Percentiles rank a stretch among this genome's conserved stretches.
Conservation (phyloP, 2,888 invertebrate genomes). For the Griposia aprilina region DNA sequence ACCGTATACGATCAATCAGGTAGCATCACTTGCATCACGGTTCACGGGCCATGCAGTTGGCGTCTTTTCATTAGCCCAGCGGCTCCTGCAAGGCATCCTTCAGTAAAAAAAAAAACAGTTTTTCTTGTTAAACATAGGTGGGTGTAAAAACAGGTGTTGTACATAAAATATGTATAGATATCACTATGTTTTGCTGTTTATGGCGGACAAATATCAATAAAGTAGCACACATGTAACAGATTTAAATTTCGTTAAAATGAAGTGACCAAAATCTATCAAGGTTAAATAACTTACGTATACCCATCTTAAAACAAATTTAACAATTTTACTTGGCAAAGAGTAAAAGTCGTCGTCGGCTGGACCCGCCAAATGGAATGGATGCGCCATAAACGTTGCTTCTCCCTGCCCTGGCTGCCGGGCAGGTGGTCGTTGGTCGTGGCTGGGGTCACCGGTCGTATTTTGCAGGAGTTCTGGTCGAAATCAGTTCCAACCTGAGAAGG, state of each 20-base stretch:
- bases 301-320: not conserved
- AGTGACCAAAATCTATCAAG: not conserved
- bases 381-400: not conserved
- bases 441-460: not conserved
- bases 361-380: not conserved
- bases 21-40: not conserved
- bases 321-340: not conserved
- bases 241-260: not conserved
- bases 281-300: not conserved
- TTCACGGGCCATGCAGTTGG: not conserved
- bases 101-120: not conserved
- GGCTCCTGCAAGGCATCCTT: not conserved
- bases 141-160: too few species aligned
- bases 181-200: not conserved
- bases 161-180: not conserved
- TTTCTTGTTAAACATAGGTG: not conserved
- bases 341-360: not conserved
- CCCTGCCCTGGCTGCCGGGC: not conserved
- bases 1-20: not conserved
- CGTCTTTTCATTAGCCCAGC: not conserved
- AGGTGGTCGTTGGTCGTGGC: not conserved
- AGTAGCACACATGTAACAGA: too few species aligned
- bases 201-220: not conserved
- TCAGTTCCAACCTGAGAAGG: not conserved
- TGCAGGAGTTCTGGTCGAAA: not conserved